Evolutionary conservation across 30 jellyfish, hydroid and myxozoan species (phyloP).

Genomic region (Hydra vulgaris): DNA sequence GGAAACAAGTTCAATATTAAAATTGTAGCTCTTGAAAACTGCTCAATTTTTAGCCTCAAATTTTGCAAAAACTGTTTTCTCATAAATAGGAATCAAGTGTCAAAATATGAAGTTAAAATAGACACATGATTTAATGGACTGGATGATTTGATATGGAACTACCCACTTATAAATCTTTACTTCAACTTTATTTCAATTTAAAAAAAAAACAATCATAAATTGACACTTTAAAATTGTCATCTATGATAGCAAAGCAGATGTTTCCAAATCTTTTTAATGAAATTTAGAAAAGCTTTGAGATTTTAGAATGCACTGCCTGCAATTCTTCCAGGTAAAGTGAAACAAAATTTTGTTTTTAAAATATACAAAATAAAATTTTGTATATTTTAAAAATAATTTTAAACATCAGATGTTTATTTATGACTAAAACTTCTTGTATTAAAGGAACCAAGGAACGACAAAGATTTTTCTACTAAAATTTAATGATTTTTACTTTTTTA

Average conservation of each 20-base stretch:
- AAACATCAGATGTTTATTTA: no score
- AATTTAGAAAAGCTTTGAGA: not conserved
- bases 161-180: not conserved
- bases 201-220: not conserved
- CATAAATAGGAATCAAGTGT: not conserved
- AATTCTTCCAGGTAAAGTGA: not conserved
- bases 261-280: not conserved
- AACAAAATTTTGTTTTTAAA: no score
- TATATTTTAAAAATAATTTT: no score
- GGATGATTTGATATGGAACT: not conserved
- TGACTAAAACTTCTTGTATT: no score
- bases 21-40: not conserved
- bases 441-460: no score
- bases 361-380: no score
- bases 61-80: not conserved
- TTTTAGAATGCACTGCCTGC: not conserved
- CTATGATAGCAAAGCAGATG: not conserved
- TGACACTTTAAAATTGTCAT: not conserved
- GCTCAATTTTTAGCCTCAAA: no score
- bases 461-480: no score
- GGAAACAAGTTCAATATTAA: not conserved
- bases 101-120: no score
- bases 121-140: not conserved
- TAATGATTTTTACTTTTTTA: no score
- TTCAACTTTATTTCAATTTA: not conserved